Evolutionary conservation across 1,140 invertebrate species (phyloP).

Genomic region (Hylaeus volcanicus): DNA sequence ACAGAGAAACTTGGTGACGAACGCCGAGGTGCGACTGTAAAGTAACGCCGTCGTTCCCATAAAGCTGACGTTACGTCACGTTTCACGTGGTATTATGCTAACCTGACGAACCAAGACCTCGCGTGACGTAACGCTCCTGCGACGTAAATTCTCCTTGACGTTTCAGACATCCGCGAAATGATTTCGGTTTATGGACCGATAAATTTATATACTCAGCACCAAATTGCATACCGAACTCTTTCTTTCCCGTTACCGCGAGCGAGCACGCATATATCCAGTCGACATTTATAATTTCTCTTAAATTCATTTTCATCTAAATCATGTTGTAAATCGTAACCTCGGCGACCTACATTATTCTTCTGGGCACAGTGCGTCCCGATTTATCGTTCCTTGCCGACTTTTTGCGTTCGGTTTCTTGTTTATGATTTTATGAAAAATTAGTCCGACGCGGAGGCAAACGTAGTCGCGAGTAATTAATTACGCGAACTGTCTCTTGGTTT

Average conservation of each 20-base stretch:
- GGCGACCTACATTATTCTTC: no score
- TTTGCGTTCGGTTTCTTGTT: no score
- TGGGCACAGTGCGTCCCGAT: no score
- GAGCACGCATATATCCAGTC: no score
- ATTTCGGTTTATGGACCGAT: background rate
- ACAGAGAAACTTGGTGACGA: background rate
- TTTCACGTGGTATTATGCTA: background rate
- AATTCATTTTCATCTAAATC: no score
- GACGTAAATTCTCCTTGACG: background rate
- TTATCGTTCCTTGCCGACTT: no score
- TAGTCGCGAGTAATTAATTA: no score
- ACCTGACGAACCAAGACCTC: background rate
- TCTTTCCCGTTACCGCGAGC: background rate
- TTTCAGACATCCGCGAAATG: background rate
- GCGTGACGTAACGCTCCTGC: background rate
- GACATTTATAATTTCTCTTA: no score
- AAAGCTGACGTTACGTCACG: constrained; percentile 3
- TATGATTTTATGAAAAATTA: no score
- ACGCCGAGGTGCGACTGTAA: background rate
- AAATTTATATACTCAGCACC: background rate
- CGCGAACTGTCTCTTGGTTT: no score
- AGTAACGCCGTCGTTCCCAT: background rate
- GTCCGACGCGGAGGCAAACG: no score
- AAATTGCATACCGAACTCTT: background rate
- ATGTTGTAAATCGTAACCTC: no score